Conservation (phyloP, 2,888 invertebrate species). For the Chalcosyrphus nemorum region DNA sequence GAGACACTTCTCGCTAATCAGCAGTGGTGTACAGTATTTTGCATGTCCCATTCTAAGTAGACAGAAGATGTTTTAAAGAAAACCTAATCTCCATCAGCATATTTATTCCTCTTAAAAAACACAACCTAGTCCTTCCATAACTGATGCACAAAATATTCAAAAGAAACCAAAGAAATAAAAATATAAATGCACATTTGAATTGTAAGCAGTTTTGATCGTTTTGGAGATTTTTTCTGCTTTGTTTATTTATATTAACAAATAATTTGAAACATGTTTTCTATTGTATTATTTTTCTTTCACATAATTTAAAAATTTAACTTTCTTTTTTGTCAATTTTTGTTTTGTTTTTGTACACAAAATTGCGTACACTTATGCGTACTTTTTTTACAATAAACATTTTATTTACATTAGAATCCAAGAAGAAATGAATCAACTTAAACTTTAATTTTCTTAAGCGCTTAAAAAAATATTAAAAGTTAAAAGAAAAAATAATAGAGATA, state of each 20-base stretch:
- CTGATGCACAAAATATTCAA: background rate
- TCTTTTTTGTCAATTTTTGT: background rate
- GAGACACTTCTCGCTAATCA: too few relatives aligned
- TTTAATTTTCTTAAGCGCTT: slow-evolving; percentile 35
- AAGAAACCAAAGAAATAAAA: background rate
- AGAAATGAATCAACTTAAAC: slow-evolving; percentile 28
- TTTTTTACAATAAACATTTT: slow-evolving; percentile 20
- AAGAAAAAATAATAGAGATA: slow-evolving; percentile 12
- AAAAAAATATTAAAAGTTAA: slow-evolving; percentile 33
- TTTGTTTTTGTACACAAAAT: slow-evolving; percentile 9
- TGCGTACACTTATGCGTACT: slow-evolving; percentile 1
- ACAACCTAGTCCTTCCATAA: background rate
- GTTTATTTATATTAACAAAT: slow-evolving; percentile 8
- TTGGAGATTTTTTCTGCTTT: slow-evolving; percentile 17
- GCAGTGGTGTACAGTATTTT: too few relatives aligned
- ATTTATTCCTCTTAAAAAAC: background rate
- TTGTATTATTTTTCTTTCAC: background rate
- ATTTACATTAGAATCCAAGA: slow-evolving; percentile 50
- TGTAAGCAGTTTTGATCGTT: slow-evolving; percentile 25
- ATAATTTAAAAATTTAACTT: background rate
- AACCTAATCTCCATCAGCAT: too few relatives aligned
- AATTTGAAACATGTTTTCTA: slow-evolving; percentile 3
- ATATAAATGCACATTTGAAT: slow-evolving; percentile 11
- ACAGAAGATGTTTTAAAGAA: too few relatives aligned
- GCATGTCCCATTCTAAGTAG: too few relatives aligned